A percentile compares a stretch with the other conserved stretches of the same genome.
These are phyloP conservation scores for Spinus olivaceus DNA, from an alignment of 2,797 vertebrate species.

Conservation along the genomic window DNA sequence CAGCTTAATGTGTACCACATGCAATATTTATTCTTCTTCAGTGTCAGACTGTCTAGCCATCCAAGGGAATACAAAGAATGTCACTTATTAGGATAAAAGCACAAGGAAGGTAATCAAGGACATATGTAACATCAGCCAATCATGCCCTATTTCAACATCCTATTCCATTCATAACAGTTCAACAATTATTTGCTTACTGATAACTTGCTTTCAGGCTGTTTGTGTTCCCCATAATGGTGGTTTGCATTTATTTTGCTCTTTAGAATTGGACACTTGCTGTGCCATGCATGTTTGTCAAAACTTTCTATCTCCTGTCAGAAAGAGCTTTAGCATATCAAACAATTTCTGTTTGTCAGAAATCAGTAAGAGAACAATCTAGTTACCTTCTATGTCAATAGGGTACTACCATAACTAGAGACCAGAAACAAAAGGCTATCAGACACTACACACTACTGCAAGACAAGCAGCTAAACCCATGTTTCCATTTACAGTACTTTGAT, in stretches of 20 bases:
- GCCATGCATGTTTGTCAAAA: constrained; percentile 85
- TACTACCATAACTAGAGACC: constrained; percentile 50
- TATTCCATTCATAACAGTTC: constrained; percentile 91
- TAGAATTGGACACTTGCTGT: constrained; percentile 90
- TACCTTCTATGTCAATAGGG: constrained; percentile 56
- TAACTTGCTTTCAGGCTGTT: constrained; percentile 94
- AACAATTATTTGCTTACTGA: constrained; percentile 93
- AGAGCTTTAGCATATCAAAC: constrained; percentile 77
- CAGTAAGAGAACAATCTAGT: constrained; percentile 67
- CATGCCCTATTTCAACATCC: constrained; percentile 87
- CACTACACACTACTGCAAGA: neutral
- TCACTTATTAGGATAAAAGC: constrained; percentile 99
- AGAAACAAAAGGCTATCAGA: constrained; percentile 49
- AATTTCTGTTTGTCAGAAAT: constrained; percentile 73
- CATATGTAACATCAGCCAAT: constrained; percentile 99
- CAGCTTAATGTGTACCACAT: constrained; percentile 99
- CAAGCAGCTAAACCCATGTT: neutral
- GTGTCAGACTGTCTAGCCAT: constrained; percentile 99
- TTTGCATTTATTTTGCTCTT: constrained; percentile 97
- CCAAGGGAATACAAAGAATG: constrained; percentile 99
- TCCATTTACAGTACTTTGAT: neutral
- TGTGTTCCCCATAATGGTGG: constrained; percentile 89
- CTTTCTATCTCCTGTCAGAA: constrained; percentile 86
- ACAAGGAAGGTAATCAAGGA: constrained; percentile 99
- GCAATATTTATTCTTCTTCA: constrained; percentile 99